Base-by-base conservation (phyloP, 2,113 vertebrate species). In the Triplophysa siluroides region DNA sequence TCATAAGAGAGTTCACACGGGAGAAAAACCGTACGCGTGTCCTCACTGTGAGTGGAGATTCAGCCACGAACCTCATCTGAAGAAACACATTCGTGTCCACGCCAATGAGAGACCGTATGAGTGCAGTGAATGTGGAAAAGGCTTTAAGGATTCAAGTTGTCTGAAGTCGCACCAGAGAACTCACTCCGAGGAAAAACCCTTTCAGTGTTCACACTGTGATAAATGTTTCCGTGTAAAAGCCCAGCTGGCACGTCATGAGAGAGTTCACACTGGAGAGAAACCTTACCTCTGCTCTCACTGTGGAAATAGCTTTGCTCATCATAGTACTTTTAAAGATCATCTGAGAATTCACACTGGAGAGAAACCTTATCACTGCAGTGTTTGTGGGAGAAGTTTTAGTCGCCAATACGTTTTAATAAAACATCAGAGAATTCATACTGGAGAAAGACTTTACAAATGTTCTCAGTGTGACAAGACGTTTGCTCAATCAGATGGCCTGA, bases 201-300 rank as follows among this genome's bases (percentile, higher is more conserved):
- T 16, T 21, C 68, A 52, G 26, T 43, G 72, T 6, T n/a, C 21
- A 21, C 68, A 74, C 12, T 83, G 81, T 19, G 61, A 80, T 60
- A 80, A 80, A 2, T 24, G 61, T 0, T 76, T 76, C 26, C 61
- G 43, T 1, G 16, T 65, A 6, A 52, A 63, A 8, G 19, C 19
- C 1, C 43, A 65, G 8, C 43, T 76, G 43, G 33, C 29, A 29
- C 10, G 43, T 12, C 79, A 81, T 14, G 70, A 68, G 52, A 56
- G 79, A 12, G 45, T 38, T 29, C 79, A 80, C 29, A 65, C 79
- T 0, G 79, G 79, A 67, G 79, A 80, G 50, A 80, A 56, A 19
- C 79, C 70, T 0, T 80, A 74, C 18, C 29, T 66, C 26, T 80
- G 79, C 33, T 52, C 38, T 1, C 50, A 80, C 45, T 80, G 78